Conservation (phyloP, 2,888 invertebrate species). For the Antitype chi region DNA sequence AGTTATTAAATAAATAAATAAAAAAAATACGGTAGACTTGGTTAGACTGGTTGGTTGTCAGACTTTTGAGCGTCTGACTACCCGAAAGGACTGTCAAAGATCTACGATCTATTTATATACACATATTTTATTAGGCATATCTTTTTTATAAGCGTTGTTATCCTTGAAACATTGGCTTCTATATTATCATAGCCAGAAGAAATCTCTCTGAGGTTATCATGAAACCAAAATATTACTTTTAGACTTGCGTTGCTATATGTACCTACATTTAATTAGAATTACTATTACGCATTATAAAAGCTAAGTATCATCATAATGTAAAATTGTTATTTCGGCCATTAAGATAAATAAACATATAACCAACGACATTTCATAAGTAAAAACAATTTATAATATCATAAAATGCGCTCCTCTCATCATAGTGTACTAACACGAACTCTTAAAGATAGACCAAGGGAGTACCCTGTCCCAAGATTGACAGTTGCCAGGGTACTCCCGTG, state of each 20-base stretch:
- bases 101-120: too few relatives aligned
- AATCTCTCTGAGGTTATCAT: constrained; percentile 31
- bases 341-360: too few relatives aligned
- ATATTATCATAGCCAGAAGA: constrained; percentile 7
- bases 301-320: too few relatives aligned
- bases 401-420: too few relatives aligned
- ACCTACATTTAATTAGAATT: background rate
- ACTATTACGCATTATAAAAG: too few relatives aligned
- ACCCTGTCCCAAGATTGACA: background rate
- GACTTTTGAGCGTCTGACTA: background rate
- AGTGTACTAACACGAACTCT: background rate
- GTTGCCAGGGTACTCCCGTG: constrained; percentile 38
- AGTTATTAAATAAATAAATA: too few relatives aligned
- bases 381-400: too few relatives aligned
- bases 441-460: background rate
- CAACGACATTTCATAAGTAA: too few relatives aligned
- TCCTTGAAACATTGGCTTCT: background rate
- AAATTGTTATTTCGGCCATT: too few relatives aligned
- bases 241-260: constrained; percentile 3
- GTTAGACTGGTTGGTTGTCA: background rate
- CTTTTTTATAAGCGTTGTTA: constrained; percentile 3
- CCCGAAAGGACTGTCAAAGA: background rate
- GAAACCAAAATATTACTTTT: background rate
- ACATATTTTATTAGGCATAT: too few relatives aligned
- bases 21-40: background rate